Evolutionary conservation across 1,140 invertebrate genomes (phyloP).

Genomic region (Pseudoatta argentina): DNA sequence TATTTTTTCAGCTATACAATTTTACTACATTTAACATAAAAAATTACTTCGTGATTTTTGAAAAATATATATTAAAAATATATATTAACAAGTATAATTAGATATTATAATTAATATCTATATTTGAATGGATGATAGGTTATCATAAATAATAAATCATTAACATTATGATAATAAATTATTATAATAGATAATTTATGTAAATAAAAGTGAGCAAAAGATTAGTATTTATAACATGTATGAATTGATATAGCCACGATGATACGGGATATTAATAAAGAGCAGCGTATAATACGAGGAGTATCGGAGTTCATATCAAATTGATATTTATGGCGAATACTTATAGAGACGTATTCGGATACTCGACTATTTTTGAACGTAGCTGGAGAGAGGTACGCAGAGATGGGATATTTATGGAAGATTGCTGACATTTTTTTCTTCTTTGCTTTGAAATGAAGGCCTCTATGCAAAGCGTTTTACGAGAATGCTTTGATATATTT

Average conservation of each 20-base stretch:
- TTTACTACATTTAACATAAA: too few species aligned
- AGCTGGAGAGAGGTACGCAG: slow-evolving; percentile 26
- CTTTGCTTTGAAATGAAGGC: slow-evolving; percentile 55
- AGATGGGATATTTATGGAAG: slow-evolving; percentile 55
- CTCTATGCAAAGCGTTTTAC: slow-evolving; percentile 46
- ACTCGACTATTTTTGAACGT: slow-evolving; percentile 47
- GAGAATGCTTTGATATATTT: slow-evolving; percentile 59
- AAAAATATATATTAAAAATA: not conserved
- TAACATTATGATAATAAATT: not conserved
- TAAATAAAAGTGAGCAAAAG: not conserved
- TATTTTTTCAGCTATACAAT: too few species aligned
- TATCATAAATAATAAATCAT: not conserved
- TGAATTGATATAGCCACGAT: not conserved
- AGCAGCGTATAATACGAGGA: not conserved
- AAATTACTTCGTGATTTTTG: too few species aligned
- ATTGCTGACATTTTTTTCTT: slow-evolving; percentile 51
- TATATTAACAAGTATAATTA: not conserved
- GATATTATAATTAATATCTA: too few species aligned
- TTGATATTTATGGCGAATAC: slow-evolving; percentile 30
- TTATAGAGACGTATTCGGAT: slow-evolving; percentile 7
- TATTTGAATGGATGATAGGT: not conserved
- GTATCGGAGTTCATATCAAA: not conserved
- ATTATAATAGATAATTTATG: slow-evolving; percentile 13
- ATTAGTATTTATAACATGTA: not conserved
- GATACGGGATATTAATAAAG: not conserved